Evolutionary conservation across 2,888 invertebrate genomes (phyloP).

Genomic region (Acrocyrtus sp.): DNA sequence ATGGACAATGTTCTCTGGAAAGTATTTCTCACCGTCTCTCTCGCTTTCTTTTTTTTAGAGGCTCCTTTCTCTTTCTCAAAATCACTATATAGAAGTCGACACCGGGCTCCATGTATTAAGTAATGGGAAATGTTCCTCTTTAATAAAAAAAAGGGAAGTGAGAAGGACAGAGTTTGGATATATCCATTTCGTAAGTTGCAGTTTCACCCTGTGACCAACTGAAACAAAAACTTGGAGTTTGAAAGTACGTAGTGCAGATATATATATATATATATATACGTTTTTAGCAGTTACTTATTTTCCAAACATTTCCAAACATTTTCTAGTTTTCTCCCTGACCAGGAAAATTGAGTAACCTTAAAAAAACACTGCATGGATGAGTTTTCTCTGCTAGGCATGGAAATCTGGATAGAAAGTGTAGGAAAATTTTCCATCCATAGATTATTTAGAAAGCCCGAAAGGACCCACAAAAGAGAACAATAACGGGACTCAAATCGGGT

Average conservation of each 20-base stretch:
- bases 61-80: too few species aligned
- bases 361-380: too few species aligned
- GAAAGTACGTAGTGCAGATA: too few species aligned
- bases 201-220: slow-evolving; percentile 33
- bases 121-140: background rate
- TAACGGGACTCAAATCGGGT: slow-evolving; percentile 52
- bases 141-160: background rate
- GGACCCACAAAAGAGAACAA: slow-evolving; percentile 46
- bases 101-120: too few species aligned
- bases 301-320: slow-evolving; percentile 19
- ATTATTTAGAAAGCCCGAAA: slow-evolving; percentile 53
- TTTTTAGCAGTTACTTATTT: slow-evolving; percentile 6
- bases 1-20: slow-evolving; percentile 31
- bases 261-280: slow-evolving; percentile 29
- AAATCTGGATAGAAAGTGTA: slow-evolving; percentile 42
- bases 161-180: slow-evolving; percentile 13
- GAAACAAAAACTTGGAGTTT: too few species aligned
- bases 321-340: background rate
- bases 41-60: background rate
- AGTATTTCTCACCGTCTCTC: too few species aligned
- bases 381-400: too few species aligned
- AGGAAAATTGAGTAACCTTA: slow-evolving; percentile 22
- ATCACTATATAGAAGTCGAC: too few species aligned
- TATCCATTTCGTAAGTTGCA: too few species aligned
- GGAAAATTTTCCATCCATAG: slow-evolving; percentile 45